These are phyloP conservation scores for Sebastes steindachneri DNA, from an alignment of 2,797 vertebrate species.

Conservation along the genomic window DNA sequence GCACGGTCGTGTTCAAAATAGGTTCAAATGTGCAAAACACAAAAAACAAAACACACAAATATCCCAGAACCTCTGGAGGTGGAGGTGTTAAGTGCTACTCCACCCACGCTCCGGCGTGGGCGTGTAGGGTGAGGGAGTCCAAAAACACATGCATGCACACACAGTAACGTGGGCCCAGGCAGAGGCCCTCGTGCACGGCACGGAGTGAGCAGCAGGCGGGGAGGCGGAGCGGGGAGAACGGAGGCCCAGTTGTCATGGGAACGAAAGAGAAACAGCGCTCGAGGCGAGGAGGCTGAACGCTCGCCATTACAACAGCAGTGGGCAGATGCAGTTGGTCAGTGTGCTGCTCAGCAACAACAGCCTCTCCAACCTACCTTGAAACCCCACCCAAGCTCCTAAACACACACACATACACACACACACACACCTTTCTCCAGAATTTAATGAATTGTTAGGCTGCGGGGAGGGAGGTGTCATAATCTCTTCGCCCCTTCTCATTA, in stretches of 20 bases:
- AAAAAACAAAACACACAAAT: conserved; percentile 33
- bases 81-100: conserved; percentile 54
- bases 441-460: conserved; percentile 35
- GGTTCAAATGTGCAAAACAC: conserved; percentile 25
- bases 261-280: conserved; percentile 73
- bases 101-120: conserved; percentile 28
- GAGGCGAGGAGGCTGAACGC: conserved; percentile 72
- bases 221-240: conserved; percentile 68
- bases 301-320: conserved; percentile 72
- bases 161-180: conserved; percentile 45
- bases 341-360: conserved; percentile 60
- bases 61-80: conserved; percentile 38
- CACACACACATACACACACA: background rate
- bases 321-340: conserved; percentile 70
- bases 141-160: conserved; percentile 38
- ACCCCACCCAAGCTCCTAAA: conserved; percentile 14
- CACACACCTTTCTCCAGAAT: conserved; percentile 18
- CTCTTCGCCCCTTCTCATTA: conserved; percentile 38
- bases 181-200: conserved; percentile 54
- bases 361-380: conserved; percentile 40
- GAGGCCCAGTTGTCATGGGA: conserved; percentile 80
- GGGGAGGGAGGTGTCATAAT: conserved; percentile 19
- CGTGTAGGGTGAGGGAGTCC: conserved; percentile 39
- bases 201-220: conserved; percentile 69
- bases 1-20: conserved; percentile 1